Percentiles rank a stretch among this genome's conserved stretches.
phyloP scores from a whole-genome alignment of 2,888 invertebrate species.

The Parochlus steinenii region DNA sequence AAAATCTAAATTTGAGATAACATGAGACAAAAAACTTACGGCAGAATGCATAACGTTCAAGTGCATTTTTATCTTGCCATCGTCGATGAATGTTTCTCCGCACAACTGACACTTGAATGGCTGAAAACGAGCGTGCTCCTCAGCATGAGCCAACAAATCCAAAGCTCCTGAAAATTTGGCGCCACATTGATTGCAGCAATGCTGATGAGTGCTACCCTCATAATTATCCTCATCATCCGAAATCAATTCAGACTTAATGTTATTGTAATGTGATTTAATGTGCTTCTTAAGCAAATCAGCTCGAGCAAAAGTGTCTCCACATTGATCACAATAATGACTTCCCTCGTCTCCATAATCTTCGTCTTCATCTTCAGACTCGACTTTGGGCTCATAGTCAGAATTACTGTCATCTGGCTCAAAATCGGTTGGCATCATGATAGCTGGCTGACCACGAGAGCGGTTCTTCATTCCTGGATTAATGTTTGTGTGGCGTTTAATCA shows the following conservation, averaged over 20 bases:
- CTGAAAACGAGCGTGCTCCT: slow-evolving; percentile 50
- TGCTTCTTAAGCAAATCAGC: slow-evolving; percentile 58
- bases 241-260: slow-evolving; percentile 7
- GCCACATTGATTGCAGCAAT: slow-evolving; percentile 65
- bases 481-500: slow-evolving; percentile 15
- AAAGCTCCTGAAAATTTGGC: slow-evolving; percentile 60
- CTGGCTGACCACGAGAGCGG: background rate
- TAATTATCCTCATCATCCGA: slow-evolving; percentile 11
- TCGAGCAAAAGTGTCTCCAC: slow-evolving; percentile 63
- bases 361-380: slow-evolving; percentile 34
- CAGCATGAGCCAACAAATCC: slow-evolving; percentile 61
- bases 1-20: too few relatives aligned
- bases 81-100: slow-evolving; percentile 45
- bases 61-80: slow-evolving; percentile 44
- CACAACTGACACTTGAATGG: slow-evolving; percentile 44
- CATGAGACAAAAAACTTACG: too few relatives aligned
- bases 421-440: slow-evolving; percentile 1
- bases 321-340: slow-evolving; percentile 48
- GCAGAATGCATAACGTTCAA: slow-evolving; percentile 40
- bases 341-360: slow-evolving; percentile 42
- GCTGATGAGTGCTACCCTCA: slow-evolving; percentile 20
- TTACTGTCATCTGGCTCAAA: slow-evolving; percentile 24
- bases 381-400: slow-evolving; percentile 29
- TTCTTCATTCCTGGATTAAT: slow-evolving; percentile 13
- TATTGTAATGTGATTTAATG: slow-evolving; percentile 33